Evolutionary conservation across 1,140 invertebrate species (phyloP), one percentile per base, ranked within the genome.

Genomic region (Meloidogyne exigua): DNA sequence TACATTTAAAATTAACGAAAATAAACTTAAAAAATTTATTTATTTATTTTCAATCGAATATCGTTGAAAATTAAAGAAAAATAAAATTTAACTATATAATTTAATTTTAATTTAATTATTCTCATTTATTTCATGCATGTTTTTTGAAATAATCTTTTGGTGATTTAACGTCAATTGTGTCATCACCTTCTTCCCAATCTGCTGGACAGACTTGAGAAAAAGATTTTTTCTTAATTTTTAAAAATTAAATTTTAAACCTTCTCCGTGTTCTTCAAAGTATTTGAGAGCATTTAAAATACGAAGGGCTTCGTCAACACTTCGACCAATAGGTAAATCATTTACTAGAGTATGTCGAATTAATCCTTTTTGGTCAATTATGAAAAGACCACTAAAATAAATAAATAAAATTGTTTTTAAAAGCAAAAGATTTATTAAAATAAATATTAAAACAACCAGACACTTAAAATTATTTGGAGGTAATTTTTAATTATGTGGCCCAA

Each of bases 181-280:
- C 32, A 44, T 42, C 26, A 9, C 49, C 76, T 32, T 81, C 74
- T 57, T 84, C 68, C 86, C 85, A 86, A 39, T 87, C 81, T 70
- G 85, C 85, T 15, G 85, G 85, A 74, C 85, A 86, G 18, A 86
- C 85, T 86, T 66, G 0, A 70, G 42, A 32, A 65, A 32, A 32
- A 32, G 28, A 32, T 3, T 32, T 32, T 57, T n/a, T 71, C 7
- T 71, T 68, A 0, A 49, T 36, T 9, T 68, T 28, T 21, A 64
- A 18, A 71, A 64, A 44, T 65, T 21, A 39, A 68, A 21, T 68
- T 42, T 18, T 80, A 44, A 23, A 84, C 81, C 92, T 91, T 96
- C 94, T 75, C 95, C 95, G 87, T 96, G 92, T 87, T 95, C 92
- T 79, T 96, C 95, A 66, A 93, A 91, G 90, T 94, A 96, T 87